Evolutionary conservation across 2,888 invertebrate species (phyloP), one percentile per base, ranked within the genome.

Genomic region (Acleris literana): DNA sequence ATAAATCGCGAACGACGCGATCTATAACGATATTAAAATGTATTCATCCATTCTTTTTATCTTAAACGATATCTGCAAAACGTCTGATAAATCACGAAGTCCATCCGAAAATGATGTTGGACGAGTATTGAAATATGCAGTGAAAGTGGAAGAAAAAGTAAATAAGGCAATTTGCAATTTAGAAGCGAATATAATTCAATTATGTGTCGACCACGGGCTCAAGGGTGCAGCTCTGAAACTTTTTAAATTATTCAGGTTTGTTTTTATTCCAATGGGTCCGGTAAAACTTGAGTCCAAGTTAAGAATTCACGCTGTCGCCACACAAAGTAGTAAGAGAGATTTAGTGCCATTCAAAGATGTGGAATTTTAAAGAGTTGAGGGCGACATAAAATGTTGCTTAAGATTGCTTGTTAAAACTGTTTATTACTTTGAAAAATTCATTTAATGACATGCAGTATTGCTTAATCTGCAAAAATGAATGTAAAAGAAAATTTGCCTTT

Each of bases 121-220:
- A 53, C 53, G 61, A 25, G 22, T 43, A 48, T 54, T 59, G 25
- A 48, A 73, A 70, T 71, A 71, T 71, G 64, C 66, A 72, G 52
- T 53, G 60, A 55, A 67, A 63, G 61, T 56, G 70, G 53, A 64
- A 68, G 69, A 74, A 77, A 73, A 76, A 76, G 71, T 73, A 74
- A 83, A 81, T 77, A 76, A 78, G 75, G 70, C 78, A 81, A 85
- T 86, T 83, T 82, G 78, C 78, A 84, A 84, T 85, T 84, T 82
- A 78, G 75, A 78, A 73, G 71, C 69, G 65, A 74, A 78, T 74
- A 78, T 82, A 84, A 86, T 84, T 84, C 77, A 82, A 86, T 84
- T 75, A 80, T 68, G 64, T 67, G 63, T 71, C 73, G 75, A 76
- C 75, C 74, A 33, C 75, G 68, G 68, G 72, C 73, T 70, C 74